These are phyloP conservation scores for Caenorhabditis plicata DNA, from an alignment of 2,888 invertebrate genomes.

Conservation along the genomic window DNA sequence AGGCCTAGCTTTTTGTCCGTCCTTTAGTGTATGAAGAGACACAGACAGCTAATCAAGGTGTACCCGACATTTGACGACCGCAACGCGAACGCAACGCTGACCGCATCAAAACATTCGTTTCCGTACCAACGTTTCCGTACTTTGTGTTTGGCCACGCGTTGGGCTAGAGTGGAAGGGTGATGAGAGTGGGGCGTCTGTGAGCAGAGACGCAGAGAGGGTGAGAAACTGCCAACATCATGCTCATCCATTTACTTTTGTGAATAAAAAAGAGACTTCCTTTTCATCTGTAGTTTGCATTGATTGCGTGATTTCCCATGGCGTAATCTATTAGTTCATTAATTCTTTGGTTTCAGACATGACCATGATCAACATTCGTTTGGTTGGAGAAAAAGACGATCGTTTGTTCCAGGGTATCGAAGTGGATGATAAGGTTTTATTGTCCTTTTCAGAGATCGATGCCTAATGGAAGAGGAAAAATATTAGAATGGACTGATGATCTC, in stretches of 20 bases:
- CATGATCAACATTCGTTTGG: conserved; percentile 9
- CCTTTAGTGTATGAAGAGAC: no score
- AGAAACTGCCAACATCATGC: neutral
- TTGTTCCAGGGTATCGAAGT: conserved; percentile 11
- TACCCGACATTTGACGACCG: no score
- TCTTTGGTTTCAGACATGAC: conserved; percentile 12
- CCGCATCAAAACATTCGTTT: no score
- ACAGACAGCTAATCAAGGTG: no score
- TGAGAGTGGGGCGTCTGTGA: neutral
- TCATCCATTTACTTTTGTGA: neutral
- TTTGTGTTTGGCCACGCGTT: no score
- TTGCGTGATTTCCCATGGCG: neutral
- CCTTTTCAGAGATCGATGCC: no score
- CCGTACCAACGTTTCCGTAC: no score
- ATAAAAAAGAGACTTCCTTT: neutral
- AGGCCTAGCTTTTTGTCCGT: no score
- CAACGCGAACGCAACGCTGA: no score
- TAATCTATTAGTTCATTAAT: conserved; percentile 4
- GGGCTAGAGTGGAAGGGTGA: conserved; percentile 2
- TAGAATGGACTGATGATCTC: no score
- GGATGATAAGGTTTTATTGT: conserved; percentile 17
- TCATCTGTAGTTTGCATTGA: neutral
- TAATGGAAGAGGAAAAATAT: no score
- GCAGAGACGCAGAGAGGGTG: neutral
- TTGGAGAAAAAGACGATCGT: conserved; percentile 16